Conservation (phyloP, 2,888 invertebrate genomes). For the Ceraclea dissimilis region DNA sequence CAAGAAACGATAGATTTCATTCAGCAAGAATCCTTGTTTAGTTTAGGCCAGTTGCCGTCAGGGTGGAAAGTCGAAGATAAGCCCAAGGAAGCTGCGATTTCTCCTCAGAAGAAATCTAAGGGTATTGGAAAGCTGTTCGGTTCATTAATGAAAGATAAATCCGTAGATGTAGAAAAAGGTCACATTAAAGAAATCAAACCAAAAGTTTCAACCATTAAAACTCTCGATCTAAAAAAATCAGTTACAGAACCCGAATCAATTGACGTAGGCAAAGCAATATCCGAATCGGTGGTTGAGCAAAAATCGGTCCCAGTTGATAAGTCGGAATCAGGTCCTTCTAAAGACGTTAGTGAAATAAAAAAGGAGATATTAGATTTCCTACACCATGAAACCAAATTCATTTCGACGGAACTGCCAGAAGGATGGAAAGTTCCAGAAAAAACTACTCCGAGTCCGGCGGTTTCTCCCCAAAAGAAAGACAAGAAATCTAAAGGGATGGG, state of each 20-base stretch:
- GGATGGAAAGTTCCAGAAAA: not conserved
- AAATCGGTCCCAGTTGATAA: not conserved
- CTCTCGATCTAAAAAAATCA: too few relatives aligned
- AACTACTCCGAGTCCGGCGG: not conserved
- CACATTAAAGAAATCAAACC: too few relatives aligned
- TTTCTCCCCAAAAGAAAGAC: not conserved
- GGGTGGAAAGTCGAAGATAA: not conserved
- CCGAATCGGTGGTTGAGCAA: not conserved
- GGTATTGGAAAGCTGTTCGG: not conserved
- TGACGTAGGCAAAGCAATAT: too few relatives aligned
- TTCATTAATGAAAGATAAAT: not conserved
- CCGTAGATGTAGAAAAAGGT: not conserved
- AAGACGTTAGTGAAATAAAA: too few relatives aligned
- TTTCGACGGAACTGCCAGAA: not conserved
- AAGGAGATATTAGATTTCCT: not conserved
- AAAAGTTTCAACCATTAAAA: too few relatives aligned
- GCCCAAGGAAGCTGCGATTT: not conserved
- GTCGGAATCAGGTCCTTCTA: too few relatives aligned
- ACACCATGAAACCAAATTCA: not conserved
- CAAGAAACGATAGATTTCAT: not conserved
- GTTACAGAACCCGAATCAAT: too few relatives aligned
- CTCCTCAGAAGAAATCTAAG: not conserved
- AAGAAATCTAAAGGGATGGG: not conserved
- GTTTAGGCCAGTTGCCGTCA: not conserved
- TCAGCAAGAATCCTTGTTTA: not conserved